Base-by-base conservation (phyloP, 2,113 vertebrate species). In the Malurus melanocephalus region DNA sequence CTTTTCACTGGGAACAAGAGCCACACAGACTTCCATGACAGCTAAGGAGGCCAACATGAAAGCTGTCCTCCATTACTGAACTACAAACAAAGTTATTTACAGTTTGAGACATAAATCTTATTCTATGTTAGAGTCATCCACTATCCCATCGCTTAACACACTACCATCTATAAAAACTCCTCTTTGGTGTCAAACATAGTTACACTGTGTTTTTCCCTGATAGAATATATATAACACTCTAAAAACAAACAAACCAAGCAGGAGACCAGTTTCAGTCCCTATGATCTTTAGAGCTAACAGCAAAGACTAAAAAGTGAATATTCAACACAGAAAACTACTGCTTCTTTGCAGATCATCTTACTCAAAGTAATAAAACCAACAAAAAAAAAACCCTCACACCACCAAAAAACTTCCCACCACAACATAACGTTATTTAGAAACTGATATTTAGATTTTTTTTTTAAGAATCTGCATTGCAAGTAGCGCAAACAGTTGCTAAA, bases 171-270 rank as follows among this genome's bases (percentile, higher is more conserved):
- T 10, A 76, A 65, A 66, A 71, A 26, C 10, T 48, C 51, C 49
- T 24, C 55, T 71, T 62, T 57, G 69, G 22, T 43, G 72, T 40
- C 46, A 92, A 71, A 67, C 9, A 38, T 4, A 48, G 48, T 26
- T 48, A 49, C 20, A 30, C 8, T 35, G 48, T 28, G 10, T 45
- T 64, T 71, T 74, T 35, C 38, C 35, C 65, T n/a, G 6, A 26
- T 1, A 20, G n/a, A 84, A 53, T 20, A 78, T 26, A 85, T 26
- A 7, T 2, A 6, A 53, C 40, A 60, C 42, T 77, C 52, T 16
- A 71, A 79, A 87, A 86, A 56, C 66, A 61, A 83, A 52, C 60
- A 60, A 80, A 86, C 43, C 56, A 62, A 72, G 32, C 45, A 80
- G 48, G 53, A 90, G 45, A 74, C 16, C 57, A 80, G 59, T 60